Evolutionary conservation across 37 sponge, comb jelly and placozoan genomes (phyloP).

Genomic region (Ephydatia muelleri): DNA sequence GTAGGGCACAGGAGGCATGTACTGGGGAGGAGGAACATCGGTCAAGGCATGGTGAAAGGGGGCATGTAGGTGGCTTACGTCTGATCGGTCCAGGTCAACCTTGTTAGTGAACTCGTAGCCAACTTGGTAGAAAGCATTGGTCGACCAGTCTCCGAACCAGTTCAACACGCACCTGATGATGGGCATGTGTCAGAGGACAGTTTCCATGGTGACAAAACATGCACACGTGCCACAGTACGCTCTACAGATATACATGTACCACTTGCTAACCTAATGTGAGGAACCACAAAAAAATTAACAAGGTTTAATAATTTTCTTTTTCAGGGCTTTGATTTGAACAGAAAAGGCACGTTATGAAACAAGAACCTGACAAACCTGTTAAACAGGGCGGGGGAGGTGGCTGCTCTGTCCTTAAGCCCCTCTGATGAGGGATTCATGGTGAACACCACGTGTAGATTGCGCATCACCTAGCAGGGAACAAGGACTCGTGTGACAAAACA

Average conservation of each 20-base stretch:
- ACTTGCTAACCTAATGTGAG: too few relatives aligned
- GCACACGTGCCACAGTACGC: too few relatives aligned
- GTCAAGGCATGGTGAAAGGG: background rate
- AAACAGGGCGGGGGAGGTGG: constrained; percentile 98
- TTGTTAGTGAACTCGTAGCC: constrained; percentile 94
- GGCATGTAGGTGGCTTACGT: constrained; percentile 33
- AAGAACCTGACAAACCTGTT: constrained; percentile 63
- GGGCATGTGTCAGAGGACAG: too few relatives aligned
- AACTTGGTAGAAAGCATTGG: constrained; percentile 92
- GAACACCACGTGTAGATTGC: constrained; percentile 97
- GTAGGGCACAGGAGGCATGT: constrained; percentile 72
- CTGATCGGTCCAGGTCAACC: constrained; percentile 87
- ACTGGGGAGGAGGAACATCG: constrained; percentile 26
- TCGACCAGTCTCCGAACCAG: constrained; percentile 99
- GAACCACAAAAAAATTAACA: too few relatives aligned
- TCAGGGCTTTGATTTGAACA: too few relatives aligned
- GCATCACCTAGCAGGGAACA: constrained; percentile 69
- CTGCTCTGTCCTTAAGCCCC: constrained; percentile 95
- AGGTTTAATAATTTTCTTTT: too few relatives aligned
- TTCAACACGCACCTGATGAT: constrained; percentile 86
- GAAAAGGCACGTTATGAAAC: too few relatives aligned
- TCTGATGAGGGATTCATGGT: constrained; percentile 99
- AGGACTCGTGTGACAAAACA: background rate
- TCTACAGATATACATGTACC: too few relatives aligned
- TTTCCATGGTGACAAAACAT: too few relatives aligned